These are phyloP conservation scores for Dolichopus griseipennis DNA, from an alignment of 2,888 invertebrate species.

Conservation along the genomic window DNA sequence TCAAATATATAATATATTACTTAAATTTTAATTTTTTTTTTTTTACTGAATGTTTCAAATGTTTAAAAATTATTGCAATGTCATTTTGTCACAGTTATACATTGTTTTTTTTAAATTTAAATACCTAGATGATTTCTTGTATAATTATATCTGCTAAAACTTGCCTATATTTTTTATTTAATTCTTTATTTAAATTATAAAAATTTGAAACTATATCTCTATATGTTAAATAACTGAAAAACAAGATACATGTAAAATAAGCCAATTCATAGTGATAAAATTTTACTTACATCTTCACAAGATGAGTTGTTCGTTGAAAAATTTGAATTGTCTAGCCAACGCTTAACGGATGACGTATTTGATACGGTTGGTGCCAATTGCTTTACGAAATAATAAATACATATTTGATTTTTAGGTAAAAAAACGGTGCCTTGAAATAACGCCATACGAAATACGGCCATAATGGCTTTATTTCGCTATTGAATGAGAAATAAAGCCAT, in stretches of 20 bases:
- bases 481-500: too few relatives aligned
- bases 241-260: not conserved
- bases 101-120: too few relatives aligned
- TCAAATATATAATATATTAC: not conserved
- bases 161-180: not conserved
- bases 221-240: slow-evolving; percentile 1
- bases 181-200: not conserved
- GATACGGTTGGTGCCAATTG: not conserved
- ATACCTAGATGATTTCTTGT: not conserved
- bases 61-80: too few relatives aligned
- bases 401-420: not conserved
- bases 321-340: not conserved
- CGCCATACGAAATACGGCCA: too few relatives aligned
- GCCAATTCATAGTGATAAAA: not conserved
- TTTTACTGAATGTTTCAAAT: too few relatives aligned
- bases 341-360: not conserved
- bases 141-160: not conserved
- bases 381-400: not conserved
- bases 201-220: not conserved
- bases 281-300: not conserved
- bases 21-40: too few relatives aligned
- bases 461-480: too few relatives aligned
- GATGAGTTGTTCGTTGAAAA: not conserved
- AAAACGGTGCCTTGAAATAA: too few relatives aligned
- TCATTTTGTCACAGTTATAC: too few relatives aligned